phyloP scores from a whole-genome alignment of 1,140 invertebrate genomes.

The Halesus radiatus region DNA sequence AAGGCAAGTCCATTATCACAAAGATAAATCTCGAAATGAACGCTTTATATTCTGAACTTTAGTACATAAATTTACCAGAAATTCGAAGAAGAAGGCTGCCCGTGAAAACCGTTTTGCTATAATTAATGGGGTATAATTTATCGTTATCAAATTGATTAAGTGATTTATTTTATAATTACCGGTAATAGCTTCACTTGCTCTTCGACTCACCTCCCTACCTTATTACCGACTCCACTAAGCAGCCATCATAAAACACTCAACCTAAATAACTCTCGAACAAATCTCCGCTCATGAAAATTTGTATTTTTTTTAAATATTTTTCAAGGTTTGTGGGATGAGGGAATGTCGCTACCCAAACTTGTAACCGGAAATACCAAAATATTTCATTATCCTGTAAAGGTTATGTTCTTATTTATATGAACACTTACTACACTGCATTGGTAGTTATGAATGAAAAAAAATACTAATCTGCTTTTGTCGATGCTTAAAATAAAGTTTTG shows the following conservation, averaged over 20 bases:
- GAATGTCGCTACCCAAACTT: too few species aligned
- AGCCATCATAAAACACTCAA: conserved; percentile 16
- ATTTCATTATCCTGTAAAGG: too few species aligned
- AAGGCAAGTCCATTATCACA: conserved; percentile 26
- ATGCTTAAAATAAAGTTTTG: too few species aligned
- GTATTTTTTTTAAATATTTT: too few species aligned
- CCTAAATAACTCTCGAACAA: conserved; percentile 2
- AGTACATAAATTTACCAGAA: conserved; percentile 34
- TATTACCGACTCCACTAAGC: conserved; percentile 17
- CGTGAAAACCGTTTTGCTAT: conserved; percentile 35
- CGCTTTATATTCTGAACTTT: conserved; percentile 36
- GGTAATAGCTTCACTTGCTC: conserved; percentile 39
- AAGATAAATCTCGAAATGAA: conserved; percentile 32
- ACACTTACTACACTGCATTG: too few species aligned
- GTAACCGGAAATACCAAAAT: too few species aligned
- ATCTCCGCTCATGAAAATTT: too few species aligned
- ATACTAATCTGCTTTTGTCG: too few species aligned
- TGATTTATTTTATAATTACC: conserved; percentile 42
- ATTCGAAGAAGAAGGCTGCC: conserved; percentile 36
- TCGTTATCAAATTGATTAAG: conserved; percentile 40
- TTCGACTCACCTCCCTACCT: conserved; percentile 13
- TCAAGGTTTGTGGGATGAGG: too few species aligned
- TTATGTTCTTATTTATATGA: too few species aligned
- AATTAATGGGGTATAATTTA: conserved; percentile 38
- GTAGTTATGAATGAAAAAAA: too few species aligned